A percentile compares a stretch with the other conserved stretches of the same genome.
phyloP scores from a whole-genome alignment of 2,888 invertebrate genomes.

The Deilephila porcellus region DNA sequence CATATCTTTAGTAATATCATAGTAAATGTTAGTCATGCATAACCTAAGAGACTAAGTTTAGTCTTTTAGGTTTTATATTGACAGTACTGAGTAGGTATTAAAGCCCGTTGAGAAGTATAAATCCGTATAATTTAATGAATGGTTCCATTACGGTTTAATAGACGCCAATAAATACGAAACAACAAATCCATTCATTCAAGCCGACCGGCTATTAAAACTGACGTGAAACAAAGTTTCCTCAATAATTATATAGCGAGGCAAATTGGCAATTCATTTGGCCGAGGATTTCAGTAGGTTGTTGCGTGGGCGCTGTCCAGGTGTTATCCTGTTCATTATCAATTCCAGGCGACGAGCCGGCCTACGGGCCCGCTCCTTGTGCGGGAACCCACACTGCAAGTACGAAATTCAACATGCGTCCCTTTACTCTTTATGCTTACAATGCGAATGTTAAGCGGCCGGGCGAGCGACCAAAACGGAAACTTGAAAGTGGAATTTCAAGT shows the following conservation, averaged over 20 bases:
- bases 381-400: conserved; percentile 35
- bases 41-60: background rate
- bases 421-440: conserved; percentile 48
- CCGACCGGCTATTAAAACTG: background rate
- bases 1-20: too few species aligned
- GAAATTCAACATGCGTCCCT: conserved; percentile 44
- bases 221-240: conserved; percentile 22
- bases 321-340: conserved; percentile 74
- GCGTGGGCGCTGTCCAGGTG: conserved; percentile 65
- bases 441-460: conserved; percentile 46
- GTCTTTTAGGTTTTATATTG: background rate
- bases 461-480: conserved; percentile 54
- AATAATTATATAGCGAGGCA: conserved; percentile 10
- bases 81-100: too few species aligned
- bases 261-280: conserved; percentile 25
- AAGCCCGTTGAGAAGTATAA: background rate
- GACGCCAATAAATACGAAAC: background rate
- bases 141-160: conserved; percentile 5
- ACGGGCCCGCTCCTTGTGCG: conserved; percentile 34
- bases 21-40: background rate
- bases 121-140: background rate
- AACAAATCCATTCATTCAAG: conserved; percentile 16
- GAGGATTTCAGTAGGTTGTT: conserved; percentile 35
- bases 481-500: conserved; percentile 52
- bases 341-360: conserved; percentile 50